These are phyloP conservation scores for Neosilurus mollespiculum DNA, from an alignment of 2,797 vertebrate genomes.

Conservation along the genomic window DNA sequence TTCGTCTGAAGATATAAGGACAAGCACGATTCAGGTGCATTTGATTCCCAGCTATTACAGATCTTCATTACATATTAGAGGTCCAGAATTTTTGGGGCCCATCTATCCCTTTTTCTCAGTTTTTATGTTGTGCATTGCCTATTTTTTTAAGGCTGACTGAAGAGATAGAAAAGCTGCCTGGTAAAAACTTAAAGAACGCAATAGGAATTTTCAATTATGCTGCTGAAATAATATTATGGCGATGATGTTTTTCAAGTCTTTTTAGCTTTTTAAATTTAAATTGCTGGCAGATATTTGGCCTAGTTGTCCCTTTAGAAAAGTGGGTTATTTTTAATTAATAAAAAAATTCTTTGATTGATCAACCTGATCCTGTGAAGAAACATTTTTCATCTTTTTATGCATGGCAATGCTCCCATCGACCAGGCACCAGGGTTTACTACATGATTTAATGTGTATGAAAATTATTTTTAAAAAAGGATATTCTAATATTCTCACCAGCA, in stretches of 20 bases:
- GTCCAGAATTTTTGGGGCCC: conserved; percentile 36
- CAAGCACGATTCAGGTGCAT: conserved; percentile 63
- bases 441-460: not conserved
- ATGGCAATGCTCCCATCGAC: not conserved
- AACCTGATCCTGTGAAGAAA: not conserved
- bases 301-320: not conserved
- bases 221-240: not conserved
- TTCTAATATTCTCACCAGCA: not conserved
- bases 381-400: not conserved
- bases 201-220: not conserved
- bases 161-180: not conserved
- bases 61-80: conserved; percentile 57
- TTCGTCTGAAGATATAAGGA: conserved; percentile 48
- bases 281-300: not conserved
- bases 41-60: conserved; percentile 64
- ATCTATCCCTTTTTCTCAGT: conserved; percentile 36
- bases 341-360: not conserved
- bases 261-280: not conserved
- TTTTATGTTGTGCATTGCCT: conserved; percentile 28
- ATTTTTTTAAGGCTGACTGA: conserved; percentile 38
- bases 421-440: not conserved
- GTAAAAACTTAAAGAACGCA: conserved; percentile 7
- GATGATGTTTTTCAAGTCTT: not conserved
- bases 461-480: not conserved
- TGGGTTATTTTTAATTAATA: not conserved